Evolutionary conservation across 2,888 invertebrate genomes (phyloP), one percentile per base, ranked within the genome.

Genomic region (Microctonus brassicae): DNA sequence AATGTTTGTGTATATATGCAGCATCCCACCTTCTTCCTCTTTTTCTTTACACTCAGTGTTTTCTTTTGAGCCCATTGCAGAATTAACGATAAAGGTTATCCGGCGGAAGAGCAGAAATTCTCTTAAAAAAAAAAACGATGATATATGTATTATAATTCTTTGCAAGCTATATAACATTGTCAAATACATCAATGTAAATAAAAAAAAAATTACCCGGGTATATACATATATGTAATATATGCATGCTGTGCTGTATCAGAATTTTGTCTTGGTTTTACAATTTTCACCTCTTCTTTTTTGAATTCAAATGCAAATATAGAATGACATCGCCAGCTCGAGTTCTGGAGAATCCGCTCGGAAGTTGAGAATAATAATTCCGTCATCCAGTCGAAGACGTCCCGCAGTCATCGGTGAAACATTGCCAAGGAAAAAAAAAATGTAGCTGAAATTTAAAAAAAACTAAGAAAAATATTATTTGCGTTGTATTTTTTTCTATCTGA

Each of bases 291-390:
- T 24, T 55, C 24, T 26, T 55, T 24, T 22, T 26, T 17, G 17
- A 7, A 17, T 47, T 47, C 47, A 58, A 57, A 42, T 67, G 64
- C 52, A 17, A 39, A 65, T 26, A 65, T 33, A 61, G 42, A 58
- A 29, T 68, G 26, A 68, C 36, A n/a, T 39, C 63, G 55, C 53
- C 20, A 52, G 42, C 57, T 42, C n/a, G 63, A 42, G 22, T 64
- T 64, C 34, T 64, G 47, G 42, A 58, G 64, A 58, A 63, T 63
- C 22, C 55, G 52, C 73, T 72, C 47, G 78, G 78, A 77, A 78
- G 75, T 74, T 62, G 73, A 55, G 71, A 77, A 79, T 76, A 79
- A 79, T 79, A 79, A 79, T 74, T 79, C 79, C 76, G 76, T 79
- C 79, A 79, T 34, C 78, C 75, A 55, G 53, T 53, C 39, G 69